Evolutionary conservation across 1,140 invertebrate genomes (phyloP), one percentile per base, ranked within the genome.

Genomic region (Rhyacophila brunnea): DNA sequence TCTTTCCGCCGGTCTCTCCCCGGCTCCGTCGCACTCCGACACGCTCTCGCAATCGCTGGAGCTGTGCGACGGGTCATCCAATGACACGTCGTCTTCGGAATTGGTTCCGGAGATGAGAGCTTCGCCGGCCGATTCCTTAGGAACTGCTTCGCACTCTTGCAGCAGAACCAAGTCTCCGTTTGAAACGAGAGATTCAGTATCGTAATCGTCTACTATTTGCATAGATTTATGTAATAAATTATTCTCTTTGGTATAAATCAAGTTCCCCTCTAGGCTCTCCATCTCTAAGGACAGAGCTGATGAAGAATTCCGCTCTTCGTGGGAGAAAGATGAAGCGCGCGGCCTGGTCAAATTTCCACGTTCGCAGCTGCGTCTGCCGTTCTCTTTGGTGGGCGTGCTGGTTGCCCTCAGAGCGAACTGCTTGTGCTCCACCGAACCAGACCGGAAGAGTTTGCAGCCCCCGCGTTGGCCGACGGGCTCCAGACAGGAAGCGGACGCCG

Each of bases 91-190:
- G 64, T 81, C 81, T 60, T 82, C 80, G 0, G 80, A 81, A 54
- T 81, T 81, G 44, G 79, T 76, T 42, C 81, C 80, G 2, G 77
- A 80, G 10, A 78, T 74, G 62, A 83, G 81, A 18, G 84, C 82
- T 67, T 86, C 85, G 4, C 83, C 85, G n/a, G 83, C 84, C 4
- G 85, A 82, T 64, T 85, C 83, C 65, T 85, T 84, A 40, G 82
- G 75, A 14, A 75, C 80, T 50, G 80, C 75, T 54, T 80, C 78
- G 28, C 69, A 74, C 46, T 75, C 74, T 57, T 75, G 68, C 13
- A 70, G 53, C 6, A 66, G 58, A 13, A 58, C 65, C 14, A 62
- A 44, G 36, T 65, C 63, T 1, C 34, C 49, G 35, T 61, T 61
- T 6, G 47, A 17, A n/a, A 54, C 59, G 4, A 38, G 34, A 9